These are phyloP conservation scores for Antechinus stuartii DNA, from an alignment of 2,113 vertebrate species.

Conservation along the genomic window DNA sequence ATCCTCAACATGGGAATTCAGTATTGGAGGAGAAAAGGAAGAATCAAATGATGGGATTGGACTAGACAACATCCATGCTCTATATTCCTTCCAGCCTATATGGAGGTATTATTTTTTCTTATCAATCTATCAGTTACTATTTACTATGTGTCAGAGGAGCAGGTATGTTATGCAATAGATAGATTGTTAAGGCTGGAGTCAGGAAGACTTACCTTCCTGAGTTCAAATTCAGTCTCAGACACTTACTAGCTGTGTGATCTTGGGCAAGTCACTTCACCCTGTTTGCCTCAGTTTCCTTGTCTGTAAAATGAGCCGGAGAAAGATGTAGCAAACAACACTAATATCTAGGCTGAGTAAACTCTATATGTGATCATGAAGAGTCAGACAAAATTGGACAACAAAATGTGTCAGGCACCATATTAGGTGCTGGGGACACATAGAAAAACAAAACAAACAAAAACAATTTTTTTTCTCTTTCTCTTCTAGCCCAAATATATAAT, in stretches of 20 bases:
- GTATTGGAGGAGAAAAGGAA: not conserved
- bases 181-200: no score
- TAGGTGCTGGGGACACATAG: not conserved
- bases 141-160: not conserved
- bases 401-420: not conserved
- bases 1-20: conserved; percentile 19
- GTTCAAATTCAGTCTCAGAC: not conserved
- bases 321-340: not conserved
- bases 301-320: not conserved
- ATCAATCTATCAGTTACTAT: not conserved
- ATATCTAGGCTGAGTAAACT: not conserved
- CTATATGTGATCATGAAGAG: not conserved
- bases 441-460: not conserved
- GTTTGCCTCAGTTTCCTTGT: not conserved
- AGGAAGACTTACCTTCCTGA: no score
- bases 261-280: not conserved
- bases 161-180: not conserved
- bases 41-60: not conserved
- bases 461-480: no score
- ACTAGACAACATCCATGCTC: not conserved
- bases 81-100: not conserved
- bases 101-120: not conserved
- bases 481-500: no score
- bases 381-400: not conserved
- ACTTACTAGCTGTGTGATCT: not conserved